Base-by-base conservation (phyloP, 2,888 invertebrate genomes). In the Electrophaes corylata region DNA sequence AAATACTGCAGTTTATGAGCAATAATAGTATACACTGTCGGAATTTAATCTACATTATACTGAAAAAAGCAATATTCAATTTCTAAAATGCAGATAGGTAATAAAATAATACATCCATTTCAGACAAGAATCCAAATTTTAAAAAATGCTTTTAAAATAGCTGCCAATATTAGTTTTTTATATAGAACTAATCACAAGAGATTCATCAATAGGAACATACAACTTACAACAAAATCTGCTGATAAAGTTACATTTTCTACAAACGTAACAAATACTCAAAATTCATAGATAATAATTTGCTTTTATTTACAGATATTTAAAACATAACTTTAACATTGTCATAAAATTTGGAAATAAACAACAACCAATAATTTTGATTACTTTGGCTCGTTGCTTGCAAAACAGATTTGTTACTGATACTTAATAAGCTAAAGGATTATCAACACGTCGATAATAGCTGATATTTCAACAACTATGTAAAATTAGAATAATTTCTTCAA, bases 291-390 rank as follows among this genome's bases (percentile, higher is more conserved):
- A n/a, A 69, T 71, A 54, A 68, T 70, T 65, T 61, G 59, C 47
- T 63, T 63, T 62, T 60, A 67, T 71, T 64, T 65, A 71, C 66
- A 75, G 64, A 75, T 64, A 71, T 70, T 71, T 64, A 68, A 71
- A 68, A 70, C 67, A 69, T 57, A 54, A 67, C 57, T 70, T 69
- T 69, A 86, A 86, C 82, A 81, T 79, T 70, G 75, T 74, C 77
- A 85, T 88, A 87, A 84, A 87, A 82, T 89, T 87, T 88, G 65
- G 79, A 80, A 84, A 79, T 78, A 79, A 84, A 81, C 73, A 88
- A 57, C 65, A 69, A 78, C 75, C 73, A 75, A 69, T 72, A 73
- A 82, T 82, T 83, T 85, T 81, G 81, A 80, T 84, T 78, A 78
- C 82, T 84, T 86, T 85, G 84, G 86, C 86, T 85, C 82, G 67